Conservation (phyloP, 1,140 invertebrate species). For the Melitaea cinxia region DNA sequence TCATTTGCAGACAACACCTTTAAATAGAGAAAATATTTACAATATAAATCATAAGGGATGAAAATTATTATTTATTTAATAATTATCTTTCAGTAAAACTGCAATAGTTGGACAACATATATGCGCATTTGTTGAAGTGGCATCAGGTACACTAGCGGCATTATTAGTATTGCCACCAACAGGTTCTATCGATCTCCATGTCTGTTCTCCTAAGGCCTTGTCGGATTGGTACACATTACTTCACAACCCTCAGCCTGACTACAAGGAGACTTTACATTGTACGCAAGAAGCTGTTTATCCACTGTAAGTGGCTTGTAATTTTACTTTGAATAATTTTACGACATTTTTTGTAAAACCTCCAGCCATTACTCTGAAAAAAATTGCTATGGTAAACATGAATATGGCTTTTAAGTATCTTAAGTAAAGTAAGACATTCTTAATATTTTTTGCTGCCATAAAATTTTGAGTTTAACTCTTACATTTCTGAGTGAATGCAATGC, state of each 20-base stretch:
- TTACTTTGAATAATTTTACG: background rate
- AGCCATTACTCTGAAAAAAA: too few species aligned
- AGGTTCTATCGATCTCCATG: slow-evolving; percentile 87
- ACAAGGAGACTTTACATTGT: slow-evolving; percentile 93
- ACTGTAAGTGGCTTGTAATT: slow-evolving; percentile 92
- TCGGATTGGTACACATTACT: slow-evolving; percentile 98
- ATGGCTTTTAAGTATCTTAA: too few species aligned
- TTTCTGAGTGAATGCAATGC: too few species aligned
- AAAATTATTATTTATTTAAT: background rate
- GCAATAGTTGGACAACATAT: slow-evolving; percentile 84
- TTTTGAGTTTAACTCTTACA: too few species aligned
- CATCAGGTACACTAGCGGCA: slow-evolving; percentile 87
- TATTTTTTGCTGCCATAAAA: too few species aligned
- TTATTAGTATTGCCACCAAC: slow-evolving; percentile 89
- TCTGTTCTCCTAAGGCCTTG: slow-evolving; percentile 89
- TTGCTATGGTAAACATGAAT: too few species aligned
- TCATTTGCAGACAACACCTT: too few species aligned
- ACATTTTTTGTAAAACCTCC: background rate
- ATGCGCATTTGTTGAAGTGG: slow-evolving; percentile 91
- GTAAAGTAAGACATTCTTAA: too few species aligned
- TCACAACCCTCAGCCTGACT: slow-evolving; percentile 96
- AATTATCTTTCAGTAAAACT: slow-evolving; percentile 55
- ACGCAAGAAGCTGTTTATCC: slow-evolving; percentile 99
- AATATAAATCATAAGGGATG: background rate
- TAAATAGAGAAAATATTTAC: too few species aligned